phyloP scores from a whole-genome alignment of 2,113 vertebrate species.

The Mionectes macconnelli region DNA sequence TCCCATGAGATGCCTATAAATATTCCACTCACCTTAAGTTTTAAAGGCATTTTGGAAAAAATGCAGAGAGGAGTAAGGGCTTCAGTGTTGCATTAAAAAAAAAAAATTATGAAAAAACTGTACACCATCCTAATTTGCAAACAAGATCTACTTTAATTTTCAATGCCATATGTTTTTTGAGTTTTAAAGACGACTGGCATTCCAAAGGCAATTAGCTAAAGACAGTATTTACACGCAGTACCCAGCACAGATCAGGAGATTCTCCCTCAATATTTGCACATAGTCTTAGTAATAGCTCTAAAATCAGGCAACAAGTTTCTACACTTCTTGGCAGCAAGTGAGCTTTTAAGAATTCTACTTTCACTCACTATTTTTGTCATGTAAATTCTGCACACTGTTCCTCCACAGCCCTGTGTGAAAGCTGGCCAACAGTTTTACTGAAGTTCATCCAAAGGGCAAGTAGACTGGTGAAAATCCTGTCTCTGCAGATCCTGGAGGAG shows the following conservation, averaged over 20 bases:
- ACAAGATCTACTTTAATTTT: conserved; percentile 34
- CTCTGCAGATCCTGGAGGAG: not conserved
- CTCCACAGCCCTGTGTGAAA: not conserved
- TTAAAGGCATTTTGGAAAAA: not conserved
- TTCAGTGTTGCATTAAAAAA: not conserved
- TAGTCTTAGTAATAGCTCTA: conserved; percentile 14
- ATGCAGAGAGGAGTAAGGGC: not conserved
- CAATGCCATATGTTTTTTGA: conserved; percentile 39
- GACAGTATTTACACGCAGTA: conserved; percentile 8
- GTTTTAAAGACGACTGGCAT: conserved; percentile 20
- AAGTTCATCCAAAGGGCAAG: not conserved
- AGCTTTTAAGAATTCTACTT: not conserved
- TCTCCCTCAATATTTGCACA: conserved; percentile 42
- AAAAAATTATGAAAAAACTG: not conserved
- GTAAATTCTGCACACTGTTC: not conserved
- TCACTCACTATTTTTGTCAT: not conserved
- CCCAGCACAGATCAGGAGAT: not conserved
- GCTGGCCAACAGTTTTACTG: not conserved
- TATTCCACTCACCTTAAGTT: not conserved
- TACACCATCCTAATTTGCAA: not conserved
- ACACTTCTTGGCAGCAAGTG: not conserved
- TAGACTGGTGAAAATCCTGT: not conserved
- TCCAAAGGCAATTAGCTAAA: conserved; percentile 41
- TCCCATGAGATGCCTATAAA: not conserved
- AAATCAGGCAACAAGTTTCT: conserved; percentile 19